Base-by-base conservation (phyloP, 2,797 vertebrate genomes). In the Sebastiscus albofasciatus region DNA sequence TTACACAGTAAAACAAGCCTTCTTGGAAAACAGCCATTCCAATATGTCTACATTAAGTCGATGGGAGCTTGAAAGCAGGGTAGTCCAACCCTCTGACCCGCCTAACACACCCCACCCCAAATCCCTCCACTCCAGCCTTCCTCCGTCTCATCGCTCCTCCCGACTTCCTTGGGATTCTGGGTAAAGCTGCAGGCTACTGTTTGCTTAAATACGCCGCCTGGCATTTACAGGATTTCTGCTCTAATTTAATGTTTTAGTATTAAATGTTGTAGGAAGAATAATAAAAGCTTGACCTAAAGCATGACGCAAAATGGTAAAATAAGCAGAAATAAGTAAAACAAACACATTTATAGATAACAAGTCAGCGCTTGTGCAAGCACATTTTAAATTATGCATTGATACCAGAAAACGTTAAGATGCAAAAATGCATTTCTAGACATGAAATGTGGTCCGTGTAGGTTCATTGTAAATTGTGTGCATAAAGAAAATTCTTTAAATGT, bases 21-120 rank as follows among this genome's bases (percentile, higher is more conserved):
- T 95, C 94, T 96, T 97, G 96, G 96, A 97, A 96, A 96, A 95
- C 90, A 93, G 96, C 95, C 95, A 97, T 95, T 96, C 89, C 91
- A 94, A 96, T 97, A 96, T 96, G 92, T 97, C 89, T 94, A 93
- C 92, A 94, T 94, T 94, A 95, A 94, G 93, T 91, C 80, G 31
- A 84, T 71, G 77, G 84, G 85, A 87, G 92, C 91, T 90, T 92
- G 92, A 93, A 95, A 91, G 86, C 80, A 92, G 87, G 81, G 75
- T 85, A 83, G 80, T 84, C 91, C 92, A 89, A 77, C 86, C 84
- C 89, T 84, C 86, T 81, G 77, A 89, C 80, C 78, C 31, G 49
- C 86, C 82, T 75, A 78, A 82, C 79, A 80, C 80, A 79, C 80
- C 60, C 85, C 75, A 86, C 52, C 83, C 77, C 65, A 90, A 91